These are phyloP conservation scores for Atopsyche davidsoni DNA, from an alignment of 1,140 invertebrate species.

Conservation along the genomic window DNA sequence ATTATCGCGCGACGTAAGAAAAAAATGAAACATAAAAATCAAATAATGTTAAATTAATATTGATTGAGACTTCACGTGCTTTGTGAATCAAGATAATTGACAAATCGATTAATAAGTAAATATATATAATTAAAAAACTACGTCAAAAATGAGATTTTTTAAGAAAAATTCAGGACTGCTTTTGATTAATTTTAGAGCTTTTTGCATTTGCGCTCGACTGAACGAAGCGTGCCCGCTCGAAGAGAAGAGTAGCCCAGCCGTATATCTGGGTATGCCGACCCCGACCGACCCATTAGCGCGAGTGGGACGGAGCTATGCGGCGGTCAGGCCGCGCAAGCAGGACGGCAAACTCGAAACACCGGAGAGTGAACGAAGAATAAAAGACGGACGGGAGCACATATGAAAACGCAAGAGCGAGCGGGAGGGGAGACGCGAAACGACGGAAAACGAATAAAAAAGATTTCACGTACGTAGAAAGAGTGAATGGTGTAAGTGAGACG, in stretches of 20 bases:
- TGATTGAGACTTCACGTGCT: too few relatives aligned
- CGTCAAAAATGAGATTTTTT: too few relatives aligned
- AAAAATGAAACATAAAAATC: too few relatives aligned
- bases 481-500: too few relatives aligned
- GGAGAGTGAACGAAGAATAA: neutral
- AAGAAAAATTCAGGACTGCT: too few relatives aligned
- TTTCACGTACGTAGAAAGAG: neutral
- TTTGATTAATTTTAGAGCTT: too few relatives aligned
- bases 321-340: slow-evolving; percentile 3
- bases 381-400: too few relatives aligned
- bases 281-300: slow-evolving; percentile 9
- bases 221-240: slow-evolving; percentile 7
- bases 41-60: too few relatives aligned
- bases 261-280: slow-evolving; percentile 12
- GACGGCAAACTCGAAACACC: slow-evolving; percentile 2
- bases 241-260: slow-evolving; percentile 17
- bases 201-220: neutral
- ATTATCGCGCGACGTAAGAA: too few relatives aligned
- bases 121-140: too few relatives aligned
- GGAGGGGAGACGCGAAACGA: neutral
- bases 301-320: slow-evolving; percentile 9
- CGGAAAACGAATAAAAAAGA: neutral
- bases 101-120: too few relatives aligned
- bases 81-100: too few relatives aligned
- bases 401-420: slow-evolving; percentile 1